Percentiles rank a stretch among this genome's conserved stretches.
Evolutionary conservation across 2,888 invertebrate genomes (phyloP).

Genomic region (Epistrophe eligans): DNA sequence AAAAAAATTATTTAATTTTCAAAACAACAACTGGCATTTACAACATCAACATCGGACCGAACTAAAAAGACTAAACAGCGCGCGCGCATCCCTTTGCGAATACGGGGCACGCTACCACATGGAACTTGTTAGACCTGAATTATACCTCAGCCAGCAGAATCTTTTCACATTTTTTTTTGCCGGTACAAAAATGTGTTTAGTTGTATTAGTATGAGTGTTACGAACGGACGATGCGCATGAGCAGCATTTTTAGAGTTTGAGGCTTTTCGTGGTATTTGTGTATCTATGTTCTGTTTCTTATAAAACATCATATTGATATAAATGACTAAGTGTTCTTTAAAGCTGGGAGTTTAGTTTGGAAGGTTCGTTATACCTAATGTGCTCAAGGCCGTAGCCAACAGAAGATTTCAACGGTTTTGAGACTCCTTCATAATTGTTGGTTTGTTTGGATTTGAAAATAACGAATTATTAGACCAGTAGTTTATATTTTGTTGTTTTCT

Average conservation of each 20-base stretch:
- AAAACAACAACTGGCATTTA: neutral
- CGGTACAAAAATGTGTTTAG: constrained; percentile 28
- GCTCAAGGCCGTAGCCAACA: neutral
- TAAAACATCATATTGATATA: constrained; percentile 35
- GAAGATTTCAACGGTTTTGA: neutral
- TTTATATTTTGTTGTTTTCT: too few relatives aligned
- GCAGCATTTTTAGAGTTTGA: neutral
- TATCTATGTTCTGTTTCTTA: constrained; percentile 35
- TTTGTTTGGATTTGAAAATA: too few relatives aligned
- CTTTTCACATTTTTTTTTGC: constrained; percentile 48
- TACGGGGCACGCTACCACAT: constrained; percentile 68
- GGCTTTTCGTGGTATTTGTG: constrained; percentile 12
- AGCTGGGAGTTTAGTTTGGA: constrained; percentile 47
- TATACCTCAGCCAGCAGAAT: constrained; percentile 34
- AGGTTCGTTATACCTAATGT: constrained; percentile 18
- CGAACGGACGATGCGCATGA: neutral
- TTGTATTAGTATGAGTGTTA: constrained; percentile 50
- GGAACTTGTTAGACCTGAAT: constrained; percentile 75
- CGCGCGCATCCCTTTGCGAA: constrained; percentile 75
- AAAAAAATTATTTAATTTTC: neutral
- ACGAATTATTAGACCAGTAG: too few relatives aligned
- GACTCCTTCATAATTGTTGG: neutral
- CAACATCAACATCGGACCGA: constrained; percentile 39
- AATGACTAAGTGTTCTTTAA: constrained; percentile 65
- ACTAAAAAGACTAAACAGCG: constrained; percentile 55